phyloP scores from a whole-genome alignment of 2,888 invertebrate species.

The Trichogramma dendrolimi region DNA sequence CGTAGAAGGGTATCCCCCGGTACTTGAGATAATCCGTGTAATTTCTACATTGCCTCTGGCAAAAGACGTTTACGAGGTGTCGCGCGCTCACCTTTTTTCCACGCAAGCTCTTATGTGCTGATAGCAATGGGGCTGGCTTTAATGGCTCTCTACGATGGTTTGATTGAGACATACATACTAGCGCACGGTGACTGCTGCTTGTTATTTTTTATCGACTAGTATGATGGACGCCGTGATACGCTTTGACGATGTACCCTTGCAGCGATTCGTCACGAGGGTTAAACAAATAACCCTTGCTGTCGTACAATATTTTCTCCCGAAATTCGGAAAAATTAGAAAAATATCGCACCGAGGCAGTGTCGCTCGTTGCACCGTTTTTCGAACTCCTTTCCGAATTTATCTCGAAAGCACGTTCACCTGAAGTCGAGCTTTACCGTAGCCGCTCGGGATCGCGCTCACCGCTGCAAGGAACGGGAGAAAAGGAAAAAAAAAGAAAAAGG shows the following conservation, averaged over 20 bases:
- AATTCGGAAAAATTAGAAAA: neutral
- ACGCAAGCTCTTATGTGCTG: neutral
- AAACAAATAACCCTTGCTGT: too few relatives aligned
- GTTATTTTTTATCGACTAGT: too few relatives aligned
- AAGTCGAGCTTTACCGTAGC: neutral
- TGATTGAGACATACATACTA: neutral
- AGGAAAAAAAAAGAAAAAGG: neutral
- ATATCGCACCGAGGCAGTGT: neutral
- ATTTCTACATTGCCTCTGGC: conserved; percentile 12
- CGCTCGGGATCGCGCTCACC: neutral
- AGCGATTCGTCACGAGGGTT: too few relatives aligned
- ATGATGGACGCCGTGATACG: too few relatives aligned
- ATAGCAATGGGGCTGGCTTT: neutral
- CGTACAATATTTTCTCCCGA: too few relatives aligned
- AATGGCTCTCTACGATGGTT: neutral
- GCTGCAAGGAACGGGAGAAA: neutral
- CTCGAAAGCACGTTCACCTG: neutral
- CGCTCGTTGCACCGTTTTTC: neutral
- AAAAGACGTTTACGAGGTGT: conserved; percentile 16
- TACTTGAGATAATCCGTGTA: conserved; percentile 21
- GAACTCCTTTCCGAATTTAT: too few relatives aligned
- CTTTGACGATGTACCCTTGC: too few relatives aligned
- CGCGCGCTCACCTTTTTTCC: neutral
- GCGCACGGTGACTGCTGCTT: neutral
- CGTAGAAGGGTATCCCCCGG: neutral